These are phyloP conservation scores for Phyllotis vaccarum DNA, from an alignment of 2,797 vertebrate species.

Conservation along the genomic window DNA sequence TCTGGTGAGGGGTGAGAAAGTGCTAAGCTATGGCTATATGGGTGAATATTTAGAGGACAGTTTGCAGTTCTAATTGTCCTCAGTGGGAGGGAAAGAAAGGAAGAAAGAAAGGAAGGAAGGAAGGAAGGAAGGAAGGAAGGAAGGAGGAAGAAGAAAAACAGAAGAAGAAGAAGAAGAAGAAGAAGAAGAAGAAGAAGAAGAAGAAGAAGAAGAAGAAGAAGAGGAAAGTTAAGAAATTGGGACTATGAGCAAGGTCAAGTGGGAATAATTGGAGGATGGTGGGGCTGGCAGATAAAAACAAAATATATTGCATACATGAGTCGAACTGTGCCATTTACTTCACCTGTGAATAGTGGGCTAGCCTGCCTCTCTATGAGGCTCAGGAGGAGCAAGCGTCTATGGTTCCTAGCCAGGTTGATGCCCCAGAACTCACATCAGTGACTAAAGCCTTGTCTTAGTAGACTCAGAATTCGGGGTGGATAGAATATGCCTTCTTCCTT, in stretches of 20 bases:
- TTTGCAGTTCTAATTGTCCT: not conserved
- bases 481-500: not conserved
- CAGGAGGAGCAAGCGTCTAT: not conserved
- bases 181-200: too few relatives aligned
- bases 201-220: not conserved
- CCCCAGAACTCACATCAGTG: not conserved
- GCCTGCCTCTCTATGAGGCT: not conserved
- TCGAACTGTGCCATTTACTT: not conserved
- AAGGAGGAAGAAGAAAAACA: too few relatives aligned
- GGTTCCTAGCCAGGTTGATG: not conserved
- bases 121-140: too few relatives aligned
- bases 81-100: not conserved
- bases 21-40: not conserved
- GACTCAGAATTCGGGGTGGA: not conserved
- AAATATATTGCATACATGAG: not conserved
- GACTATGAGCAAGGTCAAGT: too few relatives aligned
- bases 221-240: not conserved
- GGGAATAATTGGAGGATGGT: not conserved
- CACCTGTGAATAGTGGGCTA: too few relatives aligned
- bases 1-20: not conserved
- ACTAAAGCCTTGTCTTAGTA: not conserved
- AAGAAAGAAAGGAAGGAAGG: too few relatives aligned
- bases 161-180: too few relatives aligned
- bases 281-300: not conserved
- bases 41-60: not conserved